Evolutionary conservation across 2,888 invertebrate species (phyloP), one percentile per base, ranked within the genome.

Genomic region (Calliopum simillimum): DNA sequence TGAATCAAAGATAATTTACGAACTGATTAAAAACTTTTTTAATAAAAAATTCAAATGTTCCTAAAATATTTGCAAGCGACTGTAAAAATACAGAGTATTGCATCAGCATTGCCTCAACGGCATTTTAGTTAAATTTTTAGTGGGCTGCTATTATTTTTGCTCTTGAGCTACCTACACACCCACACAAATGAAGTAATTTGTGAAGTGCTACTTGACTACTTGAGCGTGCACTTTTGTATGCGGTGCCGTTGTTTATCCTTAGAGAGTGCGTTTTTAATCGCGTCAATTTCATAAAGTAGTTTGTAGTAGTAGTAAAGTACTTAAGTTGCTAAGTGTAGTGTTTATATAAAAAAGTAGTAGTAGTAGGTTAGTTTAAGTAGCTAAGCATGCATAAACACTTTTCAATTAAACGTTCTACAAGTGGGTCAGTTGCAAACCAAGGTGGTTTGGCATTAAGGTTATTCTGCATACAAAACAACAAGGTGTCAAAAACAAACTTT

Each of bases 61-160:
- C 8, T 33, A 33, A 33, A 8, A 1, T 1, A 33, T 5, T 33
- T 33, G 33, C 33, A 33, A 0, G 19, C n/a, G 11, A 21, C 51
- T 51, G 16, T 51, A 14, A 21, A n/a, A n/a, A n/a, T n/a, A n/a
- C n/a, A n/a, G n/a, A 21, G 55, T 25, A n/a, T n/a, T 69, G 19
- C 64, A 64, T 23, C 33, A 47, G 63, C 25, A 63, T 33, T 49
- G 49, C 47, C 49, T 51, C n/a, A 4, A 25, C n/a, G 41, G 23
- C 61, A 25, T 33, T 66, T 66, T 46, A 25, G 58, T 25, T 5
- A 47, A 58, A 59, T 47, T 46, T n/a, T 56, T 41, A 53, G 51
- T 16, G 47, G 23, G 70, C 33, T 71, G 70, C 72, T 70, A 73
- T 74, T 73, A 74, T 73, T 75, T 73, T 71, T 69, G 58, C 67